Evolutionary conservation across 2,113 vertebrate species (phyloP).

Genomic region (Gambusia holbrooki): DNA sequence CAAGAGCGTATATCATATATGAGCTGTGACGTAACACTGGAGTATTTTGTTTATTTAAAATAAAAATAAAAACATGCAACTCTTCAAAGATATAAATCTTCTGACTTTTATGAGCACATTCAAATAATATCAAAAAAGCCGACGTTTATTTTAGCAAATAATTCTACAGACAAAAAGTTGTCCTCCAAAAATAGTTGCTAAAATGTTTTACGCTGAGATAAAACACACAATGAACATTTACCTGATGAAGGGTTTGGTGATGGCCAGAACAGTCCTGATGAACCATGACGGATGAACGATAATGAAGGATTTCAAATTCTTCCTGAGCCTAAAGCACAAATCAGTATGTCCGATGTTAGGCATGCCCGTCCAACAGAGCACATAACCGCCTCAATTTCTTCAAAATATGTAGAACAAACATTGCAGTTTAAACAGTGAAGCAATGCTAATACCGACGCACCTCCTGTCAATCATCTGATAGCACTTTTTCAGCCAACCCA

Average conservation of each 20-base stretch:
- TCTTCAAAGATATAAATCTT: background rate
- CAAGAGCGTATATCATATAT: too few species aligned
- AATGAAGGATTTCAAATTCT: constrained; percentile 98
- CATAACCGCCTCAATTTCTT: background rate
- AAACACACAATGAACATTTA: constrained; percentile 61
- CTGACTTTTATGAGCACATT: background rate
- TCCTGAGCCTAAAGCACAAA: constrained; percentile 84
- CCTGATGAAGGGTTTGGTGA: constrained; percentile 98
- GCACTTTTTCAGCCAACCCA: constrained; percentile 97
- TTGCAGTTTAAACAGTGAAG: background rate
- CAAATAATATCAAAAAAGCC: background rate
- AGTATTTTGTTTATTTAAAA: background rate
- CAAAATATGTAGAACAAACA: background rate
- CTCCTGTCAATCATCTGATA: constrained; percentile 99
- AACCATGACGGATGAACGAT: constrained; percentile 99
- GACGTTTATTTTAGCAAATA: background rate
- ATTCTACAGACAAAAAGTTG: too few species aligned
- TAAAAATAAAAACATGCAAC: background rate
- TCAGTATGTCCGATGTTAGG: background rate
- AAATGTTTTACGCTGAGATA: background rate
- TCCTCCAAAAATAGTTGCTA: too few species aligned
- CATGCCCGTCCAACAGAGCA: background rate
- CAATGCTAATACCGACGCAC: constrained; percentile 59
- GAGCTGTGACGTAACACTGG: too few species aligned
- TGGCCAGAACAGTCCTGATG: constrained; percentile 93